Conservation (phyloP, 1,140 invertebrate species). For the Psilanteris sp. region DNA sequence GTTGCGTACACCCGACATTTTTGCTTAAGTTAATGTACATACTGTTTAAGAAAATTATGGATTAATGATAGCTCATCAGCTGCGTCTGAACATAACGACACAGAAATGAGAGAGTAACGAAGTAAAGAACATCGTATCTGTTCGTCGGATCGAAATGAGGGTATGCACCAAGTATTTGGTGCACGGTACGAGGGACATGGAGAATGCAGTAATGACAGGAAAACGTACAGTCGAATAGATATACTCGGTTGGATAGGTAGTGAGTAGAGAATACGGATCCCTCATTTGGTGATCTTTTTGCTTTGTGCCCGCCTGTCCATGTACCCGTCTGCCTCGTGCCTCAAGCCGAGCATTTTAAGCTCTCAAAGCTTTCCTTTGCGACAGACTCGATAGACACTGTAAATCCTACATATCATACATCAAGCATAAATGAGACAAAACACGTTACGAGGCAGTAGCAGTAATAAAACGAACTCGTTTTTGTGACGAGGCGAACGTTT, state of each 20-base stretch:
- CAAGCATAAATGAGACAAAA: conserved; percentile 60
- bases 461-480: conserved; percentile 46
- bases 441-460: conserved; percentile 48
- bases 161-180: conserved; percentile 69
- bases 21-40: conserved; percentile 47
- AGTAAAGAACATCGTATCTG: conserved; percentile 68
- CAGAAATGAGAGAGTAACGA: conserved; percentile 57
- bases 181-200: conserved; percentile 69
- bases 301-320: conserved; percentile 68
- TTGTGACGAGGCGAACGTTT: conserved; percentile 39
- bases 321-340: conserved; percentile 56
- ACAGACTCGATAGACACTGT: conserved; percentile 62
- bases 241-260: conserved; percentile 70
- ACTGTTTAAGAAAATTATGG: conserved; percentile 59
- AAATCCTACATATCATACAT: conserved; percentile 58
- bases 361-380: conserved; percentile 71
- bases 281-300: conserved; percentile 73
- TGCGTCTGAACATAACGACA: conserved; percentile 48
- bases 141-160: conserved; percentile 67
- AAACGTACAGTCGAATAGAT: conserved; percentile 72
- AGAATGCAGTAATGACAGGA: conserved; percentile 77
- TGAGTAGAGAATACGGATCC: conserved; percentile 62
- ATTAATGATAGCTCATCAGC: conserved; percentile 63
- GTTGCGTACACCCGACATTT: conserved; percentile 29
- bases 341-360: conserved; percentile 71